These are phyloP conservation scores for Catostylus mosaicus DNA, from an alignment of 30 jellyfish, hydroid and myxozoan species.

Conservation along the genomic window DNA sequence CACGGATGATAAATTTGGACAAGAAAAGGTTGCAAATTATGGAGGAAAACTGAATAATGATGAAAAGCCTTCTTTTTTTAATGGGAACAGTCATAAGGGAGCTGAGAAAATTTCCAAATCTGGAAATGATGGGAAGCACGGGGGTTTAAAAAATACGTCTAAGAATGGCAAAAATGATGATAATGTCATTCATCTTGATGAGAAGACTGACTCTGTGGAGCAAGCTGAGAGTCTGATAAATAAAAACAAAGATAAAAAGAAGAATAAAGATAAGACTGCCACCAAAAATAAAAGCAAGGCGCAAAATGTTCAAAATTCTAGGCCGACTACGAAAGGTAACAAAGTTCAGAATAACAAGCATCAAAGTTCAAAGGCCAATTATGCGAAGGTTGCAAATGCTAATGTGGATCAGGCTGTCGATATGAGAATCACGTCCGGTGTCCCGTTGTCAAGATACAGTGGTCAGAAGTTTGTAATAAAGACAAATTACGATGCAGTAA, in stretches of 20 bases:
- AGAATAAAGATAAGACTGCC: not conserved
- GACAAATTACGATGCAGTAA: not conserved
- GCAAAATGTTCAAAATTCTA: not conserved
- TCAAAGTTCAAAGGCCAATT: not conserved
- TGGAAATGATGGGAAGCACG: not conserved
- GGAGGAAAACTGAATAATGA: not conserved
- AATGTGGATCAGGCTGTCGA: not conserved
- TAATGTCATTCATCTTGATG: constrained; percentile 34
- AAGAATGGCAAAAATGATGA: constrained; percentile 2
- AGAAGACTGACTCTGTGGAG: constrained; percentile 13
- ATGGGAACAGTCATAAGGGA: not conserved
- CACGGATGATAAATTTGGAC: constrained; percentile 54
- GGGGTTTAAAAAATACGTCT: not conserved
- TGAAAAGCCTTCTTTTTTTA: not conserved
- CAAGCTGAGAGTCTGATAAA: constrained; percentile 34
- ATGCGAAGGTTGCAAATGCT: not conserved
- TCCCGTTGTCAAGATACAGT: constrained; percentile 23
- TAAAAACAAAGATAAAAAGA: not conserved
- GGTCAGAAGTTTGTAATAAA: constrained; percentile 26
- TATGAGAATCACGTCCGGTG: constrained; percentile 21
- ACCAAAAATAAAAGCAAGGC: constrained; percentile 13
- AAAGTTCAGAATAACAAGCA: not conserved
- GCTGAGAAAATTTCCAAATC: not conserved
- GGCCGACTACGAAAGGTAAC: not conserved
- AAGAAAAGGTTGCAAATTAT: constrained; percentile 24